A percentile compares a stretch with the other conserved stretches of the same genome.
phyloP scores from a whole-genome alignment of 2,113 vertebrate species.

The Choloepus hoffmanni region DNA sequence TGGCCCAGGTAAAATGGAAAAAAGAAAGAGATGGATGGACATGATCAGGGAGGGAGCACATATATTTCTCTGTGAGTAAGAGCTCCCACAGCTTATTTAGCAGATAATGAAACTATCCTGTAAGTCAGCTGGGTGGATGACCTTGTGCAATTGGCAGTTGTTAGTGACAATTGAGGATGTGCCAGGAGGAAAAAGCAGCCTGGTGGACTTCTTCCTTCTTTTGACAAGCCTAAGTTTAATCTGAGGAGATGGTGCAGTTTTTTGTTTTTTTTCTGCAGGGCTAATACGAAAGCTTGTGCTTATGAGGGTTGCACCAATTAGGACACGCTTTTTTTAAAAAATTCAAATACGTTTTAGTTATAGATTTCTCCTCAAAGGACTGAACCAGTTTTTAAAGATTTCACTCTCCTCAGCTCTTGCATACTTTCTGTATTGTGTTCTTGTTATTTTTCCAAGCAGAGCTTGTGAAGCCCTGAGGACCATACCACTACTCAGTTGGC shows the following conservation, averaged over 20 bases:
- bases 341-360: not conserved
- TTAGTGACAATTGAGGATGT: not conserved
- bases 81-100: not conserved
- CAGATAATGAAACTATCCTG: constrained; percentile 28
- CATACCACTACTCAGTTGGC: not conserved
- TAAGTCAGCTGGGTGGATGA: not conserved
- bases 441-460: constrained; percentile 34
- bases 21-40: not conserved
- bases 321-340: constrained; percentile 2
- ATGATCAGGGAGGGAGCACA: not conserved
- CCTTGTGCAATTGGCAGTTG: constrained; percentile 11
- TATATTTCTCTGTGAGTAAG: not conserved
- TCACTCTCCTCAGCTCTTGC: not conserved
- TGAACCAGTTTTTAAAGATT: not conserved
- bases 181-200: constrained; percentile 5
- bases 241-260: not conserved
- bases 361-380: not conserved
- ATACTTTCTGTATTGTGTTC: not conserved
- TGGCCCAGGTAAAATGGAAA: not conserved
- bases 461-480: constrained; percentile 54
- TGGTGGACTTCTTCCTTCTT: not conserved
- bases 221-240: not conserved
- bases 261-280: not conserved
- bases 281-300: not conserved
- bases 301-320: not conserved